phyloP scores from a whole-genome alignment of 2,113 vertebrate species.

The Pitta sordida region DNA sequence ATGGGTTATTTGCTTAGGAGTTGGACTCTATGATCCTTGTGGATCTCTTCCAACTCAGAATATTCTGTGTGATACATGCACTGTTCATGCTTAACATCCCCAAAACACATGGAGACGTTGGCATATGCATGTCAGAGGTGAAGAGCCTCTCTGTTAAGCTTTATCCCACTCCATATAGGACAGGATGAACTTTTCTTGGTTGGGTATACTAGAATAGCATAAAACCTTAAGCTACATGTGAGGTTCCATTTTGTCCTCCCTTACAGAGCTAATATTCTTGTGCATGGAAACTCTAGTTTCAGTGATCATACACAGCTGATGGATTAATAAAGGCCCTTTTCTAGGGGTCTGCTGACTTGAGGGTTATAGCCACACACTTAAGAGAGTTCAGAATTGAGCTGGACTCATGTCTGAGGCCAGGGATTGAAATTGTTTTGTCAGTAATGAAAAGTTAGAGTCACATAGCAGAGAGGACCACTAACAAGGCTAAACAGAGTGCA shows the following conservation, averaged over 20 bases:
- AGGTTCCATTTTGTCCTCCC: neutral
- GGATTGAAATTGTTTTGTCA: neutral
- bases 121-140: neutral
- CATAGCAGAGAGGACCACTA: neutral
- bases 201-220: neutral
- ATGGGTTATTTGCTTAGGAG: no score
- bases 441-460: neutral
- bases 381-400: neutral
- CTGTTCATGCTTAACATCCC: neutral
- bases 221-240: neutral
- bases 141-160: neutral
- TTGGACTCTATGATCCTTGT: no score
- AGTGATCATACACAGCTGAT: neutral
- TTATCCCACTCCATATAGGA: neutral
- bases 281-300: neutral
- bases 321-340: neutral
- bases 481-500: neutral
- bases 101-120: neutral
- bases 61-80: no score
- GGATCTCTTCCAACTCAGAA: no score
- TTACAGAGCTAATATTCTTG: neutral
- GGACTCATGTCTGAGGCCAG: neutral
- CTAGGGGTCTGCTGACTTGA: neutral
- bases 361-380: neutral
- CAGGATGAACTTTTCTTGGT: neutral